These are phyloP conservation scores for Gallinago undulata DNA, from an alignment of 2,113 vertebrate genomes.

Conservation along the genomic window DNA sequence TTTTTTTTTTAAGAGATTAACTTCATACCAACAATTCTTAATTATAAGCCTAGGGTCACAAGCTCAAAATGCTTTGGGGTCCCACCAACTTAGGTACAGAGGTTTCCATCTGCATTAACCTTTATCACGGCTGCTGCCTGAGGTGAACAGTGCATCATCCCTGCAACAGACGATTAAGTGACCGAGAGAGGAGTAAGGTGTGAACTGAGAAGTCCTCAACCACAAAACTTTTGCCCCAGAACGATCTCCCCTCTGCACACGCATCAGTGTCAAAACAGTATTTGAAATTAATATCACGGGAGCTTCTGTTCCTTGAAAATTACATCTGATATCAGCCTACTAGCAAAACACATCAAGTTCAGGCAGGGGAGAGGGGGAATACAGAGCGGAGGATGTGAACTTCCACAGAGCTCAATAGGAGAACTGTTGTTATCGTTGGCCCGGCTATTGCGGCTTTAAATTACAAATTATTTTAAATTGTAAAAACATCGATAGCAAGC, in stretches of 20 bases:
- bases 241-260: background rate
- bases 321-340: background rate
- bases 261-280: background rate
- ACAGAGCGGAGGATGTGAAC: background rate
- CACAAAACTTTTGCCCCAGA: background rate
- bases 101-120: background rate
- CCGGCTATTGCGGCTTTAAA: constrained; percentile 20
- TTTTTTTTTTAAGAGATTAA: background rate
- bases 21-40: background rate
- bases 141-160: background rate
- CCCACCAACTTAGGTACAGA: background rate
- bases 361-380: background rate
- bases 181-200: background rate
- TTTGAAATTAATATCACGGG: background rate
- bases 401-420: background rate
- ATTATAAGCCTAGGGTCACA: background rate
- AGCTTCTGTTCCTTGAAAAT: constrained; percentile 24
- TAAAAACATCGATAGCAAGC: constrained; percentile 19
- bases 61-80: background rate
- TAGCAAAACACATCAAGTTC: background rate
- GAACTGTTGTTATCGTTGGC: background rate
- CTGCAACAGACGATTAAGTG: background rate
- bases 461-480: constrained; percentile 26
- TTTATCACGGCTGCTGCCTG: background rate
- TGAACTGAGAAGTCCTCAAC: background rate